phyloP scores from a whole-genome alignment of 2,888 invertebrate species.

The Acrobasis consociella region DNA sequence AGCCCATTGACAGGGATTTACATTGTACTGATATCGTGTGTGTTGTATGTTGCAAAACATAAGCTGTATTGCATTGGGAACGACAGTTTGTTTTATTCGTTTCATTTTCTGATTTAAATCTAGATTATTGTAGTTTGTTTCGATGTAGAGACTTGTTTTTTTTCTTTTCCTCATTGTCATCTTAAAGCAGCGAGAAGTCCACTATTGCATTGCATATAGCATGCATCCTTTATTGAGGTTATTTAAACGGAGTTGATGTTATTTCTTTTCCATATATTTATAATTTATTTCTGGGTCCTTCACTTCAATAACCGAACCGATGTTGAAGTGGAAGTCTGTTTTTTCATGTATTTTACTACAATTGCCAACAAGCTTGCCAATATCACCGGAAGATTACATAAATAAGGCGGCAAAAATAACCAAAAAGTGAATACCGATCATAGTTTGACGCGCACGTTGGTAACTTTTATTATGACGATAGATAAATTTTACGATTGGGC shows the following conservation, averaged over 20 bases:
- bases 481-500: slow-evolving; percentile 14
- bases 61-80: neutral
- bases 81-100: too few species aligned
- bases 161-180: neutral
- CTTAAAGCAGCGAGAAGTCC: too few species aligned
- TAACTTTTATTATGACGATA: slow-evolving; percentile 9
- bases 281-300: too few species aligned
- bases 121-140: too few species aligned
- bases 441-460: neutral
- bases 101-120: too few species aligned
- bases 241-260: too few species aligned
- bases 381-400: too few species aligned
- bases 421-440: slow-evolving; percentile 8
- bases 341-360: neutral
- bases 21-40: slow-evolving; percentile 8
- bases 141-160: too few species aligned
- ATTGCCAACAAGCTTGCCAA: too few species aligned
- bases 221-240: too few species aligned
- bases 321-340: neutral
- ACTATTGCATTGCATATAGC: too few species aligned
- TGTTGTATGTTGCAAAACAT: slow-evolving; percentile 9
- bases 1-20: slow-evolving; percentile 4
- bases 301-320: too few species aligned
- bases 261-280: neutral
- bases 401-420: neutral